Evolutionary conservation across 2,888 invertebrate genomes (phyloP).

Genomic region (Eupithecia subumbrata): DNA sequence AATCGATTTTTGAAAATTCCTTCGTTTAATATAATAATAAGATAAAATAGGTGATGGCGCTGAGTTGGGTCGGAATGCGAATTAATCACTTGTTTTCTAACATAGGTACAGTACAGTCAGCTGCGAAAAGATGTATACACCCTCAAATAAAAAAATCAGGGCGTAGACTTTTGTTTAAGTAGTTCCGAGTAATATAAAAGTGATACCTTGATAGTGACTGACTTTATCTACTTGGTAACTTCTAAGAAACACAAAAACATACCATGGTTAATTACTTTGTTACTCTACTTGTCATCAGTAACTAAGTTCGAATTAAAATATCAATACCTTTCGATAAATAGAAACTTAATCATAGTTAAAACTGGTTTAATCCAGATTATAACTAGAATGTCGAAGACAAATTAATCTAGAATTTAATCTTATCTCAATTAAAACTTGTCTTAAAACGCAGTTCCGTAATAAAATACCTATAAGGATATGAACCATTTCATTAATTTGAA

Average conservation of each 20-base stretch:
- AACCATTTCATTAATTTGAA: background rate
- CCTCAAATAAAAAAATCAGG: no score
- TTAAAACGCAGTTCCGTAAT: background rate
- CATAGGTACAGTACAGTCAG: no score
- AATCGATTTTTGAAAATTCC: no score
- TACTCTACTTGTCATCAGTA: background rate
- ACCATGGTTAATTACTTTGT: background rate
- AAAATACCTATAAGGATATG: background rate
- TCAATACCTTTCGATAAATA: background rate
- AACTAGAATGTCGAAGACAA: conserved; percentile 8
- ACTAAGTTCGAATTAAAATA: background rate
- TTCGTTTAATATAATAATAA: no score
- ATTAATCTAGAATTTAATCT: conserved; percentile 8
- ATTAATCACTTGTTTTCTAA: no score
- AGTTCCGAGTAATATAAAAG: no score
- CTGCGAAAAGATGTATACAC: no score
- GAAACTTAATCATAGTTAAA: background rate
- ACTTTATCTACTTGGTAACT: background rate
- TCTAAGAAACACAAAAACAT: background rate
- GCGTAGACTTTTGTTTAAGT: no score
- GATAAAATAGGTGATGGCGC: no score
- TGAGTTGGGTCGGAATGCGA: no score
- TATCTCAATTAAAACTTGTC: background rate
- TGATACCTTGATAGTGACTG: no score
- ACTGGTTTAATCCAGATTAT: conserved; percentile 1